Evolutionary conservation across 2,797 vertebrate species (phyloP), one percentile per base, ranked within the genome.

Genomic region (Sebastes cheni): DNA sequence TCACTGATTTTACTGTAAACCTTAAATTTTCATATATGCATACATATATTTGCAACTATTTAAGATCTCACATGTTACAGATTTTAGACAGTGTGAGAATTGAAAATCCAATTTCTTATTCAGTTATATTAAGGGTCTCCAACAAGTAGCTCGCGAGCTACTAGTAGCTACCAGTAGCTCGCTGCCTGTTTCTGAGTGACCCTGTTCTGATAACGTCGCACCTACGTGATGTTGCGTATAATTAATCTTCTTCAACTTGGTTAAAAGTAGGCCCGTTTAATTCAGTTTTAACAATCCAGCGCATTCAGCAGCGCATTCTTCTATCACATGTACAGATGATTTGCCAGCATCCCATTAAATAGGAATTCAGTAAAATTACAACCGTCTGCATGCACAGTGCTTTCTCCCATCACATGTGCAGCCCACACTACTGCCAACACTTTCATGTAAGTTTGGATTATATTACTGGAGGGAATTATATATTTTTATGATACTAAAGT

Each of bases 211-310:
- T 8, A 46, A 0, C 42, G 0, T 46, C 16, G 6, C 42, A 18
- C 42, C 42, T 18, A 46, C 42, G 0, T 46, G 14, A 46, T 46
- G 42, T 39, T 3, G 42, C 42, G 1, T 46, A 46, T 46, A 46
- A 46, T 46, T 46, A 18, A 46, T 46, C 42, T 0, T 46, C 42
- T 46, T 46, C 16, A 46, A 46, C 42, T 46, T 46, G 6, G 42
- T 46, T 46, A 18, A 46, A 46, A 46, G 42, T 46, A 18, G 6
- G 16, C 42, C 50, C 18, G 0, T 52, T 52, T 56, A 0, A 56
- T 56, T 13, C 0, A 25, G 25, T 56, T 12, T 0, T 56, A 56
- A 58, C 6, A 0, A 1, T 23, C n/a, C 55, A 27, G 0, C 0
- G 42, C 42, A 46, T 46, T 8, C 42, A 46, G 42, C 42, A 46